Evolutionary conservation across 2,888 invertebrate species (phyloP).

Genomic region (Petrolisthes cinctipes): DNA sequence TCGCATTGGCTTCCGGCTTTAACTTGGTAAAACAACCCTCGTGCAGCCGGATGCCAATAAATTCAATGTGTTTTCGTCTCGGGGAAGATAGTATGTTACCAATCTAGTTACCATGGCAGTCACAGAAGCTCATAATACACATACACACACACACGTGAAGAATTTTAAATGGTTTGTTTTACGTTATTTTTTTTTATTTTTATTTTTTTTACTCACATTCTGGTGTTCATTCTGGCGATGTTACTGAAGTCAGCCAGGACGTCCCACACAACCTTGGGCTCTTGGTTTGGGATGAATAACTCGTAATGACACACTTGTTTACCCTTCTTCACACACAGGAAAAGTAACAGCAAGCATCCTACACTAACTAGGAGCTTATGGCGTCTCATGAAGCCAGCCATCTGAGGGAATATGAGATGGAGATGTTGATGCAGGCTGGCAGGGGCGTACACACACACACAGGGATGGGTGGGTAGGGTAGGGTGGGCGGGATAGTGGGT

Average conservation of each 20-base stretch:
- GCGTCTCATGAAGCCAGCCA: constrained; percentile 26
- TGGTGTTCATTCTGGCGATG: constrained; percentile 79
- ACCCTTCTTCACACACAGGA: constrained; percentile 55
- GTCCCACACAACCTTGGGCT: constrained; percentile 78
- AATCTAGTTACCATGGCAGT: too few species aligned
- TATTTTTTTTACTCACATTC: constrained; percentile 75
- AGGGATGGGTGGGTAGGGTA: neutral
- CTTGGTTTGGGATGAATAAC: constrained; percentile 73
- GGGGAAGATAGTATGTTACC: too few species aligned
- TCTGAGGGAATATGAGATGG: constrained; percentile 13
- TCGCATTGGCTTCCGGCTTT: too few species aligned
- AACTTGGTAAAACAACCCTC: too few species aligned
- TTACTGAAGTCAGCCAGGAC: constrained; percentile 83
- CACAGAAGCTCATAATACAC: too few species aligned
- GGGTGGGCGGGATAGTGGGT: neutral
- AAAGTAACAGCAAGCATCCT: constrained; percentile 37
- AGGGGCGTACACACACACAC: neutral
- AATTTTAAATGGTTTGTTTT: too few species aligned
- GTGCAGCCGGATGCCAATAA: too few species aligned
- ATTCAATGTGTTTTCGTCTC: too few species aligned
- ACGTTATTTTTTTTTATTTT: too few species aligned
- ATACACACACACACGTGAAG: too few species aligned
- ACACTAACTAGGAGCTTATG: constrained; percentile 25
- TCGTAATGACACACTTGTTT: constrained; percentile 68
- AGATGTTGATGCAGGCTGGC: constrained; percentile 20